These are phyloP conservation scores for Callocephalon fimbriatum DNA, from an alignment of 2,113 vertebrate genomes.

Conservation along the genomic window DNA sequence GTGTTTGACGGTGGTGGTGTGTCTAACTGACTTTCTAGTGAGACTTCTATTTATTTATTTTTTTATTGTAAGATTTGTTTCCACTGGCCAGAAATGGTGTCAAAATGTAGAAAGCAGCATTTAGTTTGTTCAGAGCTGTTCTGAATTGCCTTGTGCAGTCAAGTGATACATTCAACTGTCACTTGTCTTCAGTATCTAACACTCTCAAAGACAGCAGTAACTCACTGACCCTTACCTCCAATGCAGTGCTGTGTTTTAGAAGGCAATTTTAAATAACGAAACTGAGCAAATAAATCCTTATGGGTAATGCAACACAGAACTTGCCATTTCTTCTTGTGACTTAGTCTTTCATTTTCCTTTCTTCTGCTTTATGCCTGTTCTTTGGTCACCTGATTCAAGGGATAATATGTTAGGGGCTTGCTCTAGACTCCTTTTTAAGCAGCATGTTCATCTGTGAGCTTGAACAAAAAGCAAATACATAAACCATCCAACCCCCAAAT, in stretches of 20 bases:
- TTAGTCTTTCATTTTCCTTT: not conserved
- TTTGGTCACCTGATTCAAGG: not conserved
- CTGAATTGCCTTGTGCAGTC: not conserved
- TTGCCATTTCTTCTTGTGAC: fast-evolving
- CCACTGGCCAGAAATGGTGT: not conserved
- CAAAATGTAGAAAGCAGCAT: not conserved
- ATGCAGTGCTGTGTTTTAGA: not conserved
- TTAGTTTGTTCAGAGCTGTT: not conserved
- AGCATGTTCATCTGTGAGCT: not conserved
- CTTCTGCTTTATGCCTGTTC: not conserved
- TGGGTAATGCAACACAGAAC: not conserved
- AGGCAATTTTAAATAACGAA: not conserved
- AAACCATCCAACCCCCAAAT: not conserved
- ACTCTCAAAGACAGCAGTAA: not conserved
- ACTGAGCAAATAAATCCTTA: not conserved
- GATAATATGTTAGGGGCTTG: not conserved
- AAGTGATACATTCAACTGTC: not conserved
- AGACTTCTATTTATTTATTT: not conserved
- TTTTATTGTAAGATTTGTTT: not conserved
- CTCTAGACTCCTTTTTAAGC: not conserved
- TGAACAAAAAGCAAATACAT: not conserved
- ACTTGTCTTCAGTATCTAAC: not conserved
- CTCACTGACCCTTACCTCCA: not conserved
- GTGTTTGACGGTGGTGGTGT: not conserved
- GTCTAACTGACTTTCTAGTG: not conserved